phyloP scores from a whole-genome alignment of 2,888 invertebrate genomes.

The Theristus sp. region DNA sequence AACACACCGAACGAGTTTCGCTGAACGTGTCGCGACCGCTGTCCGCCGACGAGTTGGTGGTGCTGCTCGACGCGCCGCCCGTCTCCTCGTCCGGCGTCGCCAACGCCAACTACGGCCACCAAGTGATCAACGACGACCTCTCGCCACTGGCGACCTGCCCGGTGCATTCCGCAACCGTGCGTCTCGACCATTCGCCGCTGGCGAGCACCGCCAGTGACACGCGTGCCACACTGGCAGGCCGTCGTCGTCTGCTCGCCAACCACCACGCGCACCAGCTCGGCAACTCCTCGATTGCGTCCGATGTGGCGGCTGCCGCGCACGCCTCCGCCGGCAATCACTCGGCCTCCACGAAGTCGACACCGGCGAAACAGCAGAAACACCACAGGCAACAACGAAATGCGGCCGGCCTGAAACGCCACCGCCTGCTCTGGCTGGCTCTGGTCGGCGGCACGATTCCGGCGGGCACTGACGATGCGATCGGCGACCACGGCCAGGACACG shows the following conservation, averaged over 20 bases:
- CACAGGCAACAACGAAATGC: too few species aligned
- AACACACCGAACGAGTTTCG: slow-evolving; percentile 1
- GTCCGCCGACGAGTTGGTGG: not conserved
- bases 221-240: not conserved
- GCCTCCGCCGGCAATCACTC: not conserved
- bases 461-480: too few species aligned
- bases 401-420: too few species aligned
- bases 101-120: not conserved
- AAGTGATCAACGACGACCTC: not conserved
- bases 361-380: not conserved
- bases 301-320: too few species aligned
- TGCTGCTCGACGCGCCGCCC: not conserved
- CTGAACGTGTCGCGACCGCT: not conserved
- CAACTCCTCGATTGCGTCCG: not conserved
- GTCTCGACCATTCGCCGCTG: not conserved
- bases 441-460: too few species aligned
- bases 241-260: not conserved
- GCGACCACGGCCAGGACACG: too few species aligned
- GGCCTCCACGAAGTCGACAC: not conserved
- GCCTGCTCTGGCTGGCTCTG: too few species aligned
- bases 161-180: not conserved
- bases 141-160: not conserved
- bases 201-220: not conserved
- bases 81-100: not conserved
- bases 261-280: not conserved